Evolutionary conservation across 2,797 vertebrate genomes (phyloP).

Genomic region (Mus minutoides): DNA sequence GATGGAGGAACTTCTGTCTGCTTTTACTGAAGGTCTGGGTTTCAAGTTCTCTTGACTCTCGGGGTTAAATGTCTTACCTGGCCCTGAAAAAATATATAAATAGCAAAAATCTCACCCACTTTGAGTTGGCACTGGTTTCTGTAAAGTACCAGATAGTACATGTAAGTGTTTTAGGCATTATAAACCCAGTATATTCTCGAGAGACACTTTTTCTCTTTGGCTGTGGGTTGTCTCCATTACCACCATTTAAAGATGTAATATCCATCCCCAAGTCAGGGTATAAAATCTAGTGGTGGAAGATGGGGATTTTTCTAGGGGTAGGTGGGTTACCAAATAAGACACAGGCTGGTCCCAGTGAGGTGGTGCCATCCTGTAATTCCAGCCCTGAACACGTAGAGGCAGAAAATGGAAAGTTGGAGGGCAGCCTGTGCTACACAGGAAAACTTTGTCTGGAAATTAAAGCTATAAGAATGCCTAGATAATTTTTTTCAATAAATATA

Average conservation of each 20-base stretch:
- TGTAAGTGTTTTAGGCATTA: not conserved
- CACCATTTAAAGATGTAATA: not conserved
- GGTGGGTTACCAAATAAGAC: not conserved
- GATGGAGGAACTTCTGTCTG: not conserved
- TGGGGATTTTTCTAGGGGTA: accelerated
- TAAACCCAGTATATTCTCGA: not conserved
- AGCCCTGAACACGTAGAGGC: not conserved
- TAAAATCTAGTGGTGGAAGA: not conserved
- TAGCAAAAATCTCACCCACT: not conserved
- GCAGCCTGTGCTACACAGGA: not conserved
- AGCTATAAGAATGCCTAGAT: not conserved
- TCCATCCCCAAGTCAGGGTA: not conserved
- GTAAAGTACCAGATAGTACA: not conserved
- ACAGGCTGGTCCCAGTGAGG: not conserved
- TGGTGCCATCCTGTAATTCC: not conserved
- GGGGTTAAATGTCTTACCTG: not conserved
- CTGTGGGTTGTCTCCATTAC: not conserved
- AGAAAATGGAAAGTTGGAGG: not conserved
- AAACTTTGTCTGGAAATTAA: not conserved
- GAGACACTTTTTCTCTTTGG: not conserved
- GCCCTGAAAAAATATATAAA: not conserved
- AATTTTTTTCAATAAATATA: not conserved
- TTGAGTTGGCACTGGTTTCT: not conserved
- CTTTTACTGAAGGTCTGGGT: not conserved
- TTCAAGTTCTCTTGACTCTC: not conserved